A percentile compares a stretch with the other conserved stretches of the same genome.
phyloP scores from a whole-genome alignment of 2,888 invertebrate genomes.

The Drosophila aldrichi region DNA sequence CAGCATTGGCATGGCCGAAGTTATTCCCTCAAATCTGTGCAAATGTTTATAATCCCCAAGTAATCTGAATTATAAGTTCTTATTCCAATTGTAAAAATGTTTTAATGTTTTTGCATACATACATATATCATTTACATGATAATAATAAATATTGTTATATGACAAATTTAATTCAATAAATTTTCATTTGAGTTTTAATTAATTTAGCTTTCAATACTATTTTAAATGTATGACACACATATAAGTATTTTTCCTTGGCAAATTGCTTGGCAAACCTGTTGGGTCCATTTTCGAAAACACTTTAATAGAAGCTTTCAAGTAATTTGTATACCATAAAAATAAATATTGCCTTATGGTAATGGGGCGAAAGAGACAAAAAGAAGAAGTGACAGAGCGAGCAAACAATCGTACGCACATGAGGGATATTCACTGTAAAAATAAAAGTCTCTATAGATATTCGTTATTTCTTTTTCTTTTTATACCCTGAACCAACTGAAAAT shows the following conservation, averaged over 20 bases:
- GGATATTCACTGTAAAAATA: conserved; percentile 10
- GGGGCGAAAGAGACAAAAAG: conserved; percentile 4
- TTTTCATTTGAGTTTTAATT: background rate
- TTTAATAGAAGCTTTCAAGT: conserved; percentile 51
- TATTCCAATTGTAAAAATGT: too few species aligned
- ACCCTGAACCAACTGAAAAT: too few species aligned
- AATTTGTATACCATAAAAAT: conserved; percentile 46
- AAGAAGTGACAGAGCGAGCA: conserved; percentile 11
- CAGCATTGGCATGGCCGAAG: background rate
- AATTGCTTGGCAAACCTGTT: too few species aligned
- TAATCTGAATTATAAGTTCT: too few species aligned
- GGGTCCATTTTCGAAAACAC: conserved; percentile 32
- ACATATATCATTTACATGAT: too few species aligned
- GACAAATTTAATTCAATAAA: too few species aligned
- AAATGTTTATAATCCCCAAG: too few species aligned
- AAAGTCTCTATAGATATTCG: conserved; percentile 17
- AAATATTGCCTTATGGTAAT: conserved; percentile 44
- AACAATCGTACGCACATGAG: conserved; percentile 20
- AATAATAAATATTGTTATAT: background rate
- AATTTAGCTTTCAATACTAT: background rate
- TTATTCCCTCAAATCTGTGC: too few species aligned
- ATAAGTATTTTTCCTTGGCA: conserved; percentile 1
- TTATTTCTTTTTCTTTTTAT: background rate
- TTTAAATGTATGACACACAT: background rate
- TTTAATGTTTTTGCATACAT: too few species aligned